These are phyloP conservation scores for Cistogaster globosa DNA, from an alignment of 2,888 invertebrate genomes.

Conservation along the genomic window DNA sequence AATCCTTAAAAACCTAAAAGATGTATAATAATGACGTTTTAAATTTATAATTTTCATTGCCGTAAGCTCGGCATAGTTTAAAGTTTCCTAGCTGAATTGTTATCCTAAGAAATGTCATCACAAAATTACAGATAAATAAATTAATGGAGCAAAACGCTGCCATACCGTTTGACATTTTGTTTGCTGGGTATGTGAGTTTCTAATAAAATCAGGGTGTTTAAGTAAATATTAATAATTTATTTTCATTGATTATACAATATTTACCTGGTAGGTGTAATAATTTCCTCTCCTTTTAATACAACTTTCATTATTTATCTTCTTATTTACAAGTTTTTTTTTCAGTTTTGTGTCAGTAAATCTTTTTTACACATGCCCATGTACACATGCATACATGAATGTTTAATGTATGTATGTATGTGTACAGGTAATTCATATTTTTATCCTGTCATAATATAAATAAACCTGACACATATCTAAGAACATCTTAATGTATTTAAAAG, in stretches of 20 bases:
- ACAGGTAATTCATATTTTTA: background rate
- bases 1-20: too few species aligned
- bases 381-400: background rate
- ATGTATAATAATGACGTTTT: too few species aligned
- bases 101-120: too few species aligned
- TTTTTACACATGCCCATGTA: background rate
- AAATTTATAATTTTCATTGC: too few species aligned
- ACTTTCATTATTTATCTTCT: slow-evolving; percentile 68
- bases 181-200: background rate
- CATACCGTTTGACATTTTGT: background rate
- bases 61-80: too few species aligned
- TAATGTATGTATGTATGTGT: background rate
- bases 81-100: too few species aligned
- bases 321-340: slow-evolving; percentile 43
- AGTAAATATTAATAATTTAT: slow-evolving; percentile 63
- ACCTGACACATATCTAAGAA: background rate
- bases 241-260: slow-evolving; percentile 60
- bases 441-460: background rate
- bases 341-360: slow-evolving; percentile 1
- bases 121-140: too few species aligned
- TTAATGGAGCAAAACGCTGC: too few species aligned
- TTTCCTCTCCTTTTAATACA: slow-evolving; percentile 58
- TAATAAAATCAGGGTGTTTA: slow-evolving; percentile 6
- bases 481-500: slow-evolving; percentile 25
- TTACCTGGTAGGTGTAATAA: slow-evolving; percentile 67